Base-by-base conservation (phyloP, 2,113 vertebrate genomes). In the Phoxinus phoxinus region DNA sequence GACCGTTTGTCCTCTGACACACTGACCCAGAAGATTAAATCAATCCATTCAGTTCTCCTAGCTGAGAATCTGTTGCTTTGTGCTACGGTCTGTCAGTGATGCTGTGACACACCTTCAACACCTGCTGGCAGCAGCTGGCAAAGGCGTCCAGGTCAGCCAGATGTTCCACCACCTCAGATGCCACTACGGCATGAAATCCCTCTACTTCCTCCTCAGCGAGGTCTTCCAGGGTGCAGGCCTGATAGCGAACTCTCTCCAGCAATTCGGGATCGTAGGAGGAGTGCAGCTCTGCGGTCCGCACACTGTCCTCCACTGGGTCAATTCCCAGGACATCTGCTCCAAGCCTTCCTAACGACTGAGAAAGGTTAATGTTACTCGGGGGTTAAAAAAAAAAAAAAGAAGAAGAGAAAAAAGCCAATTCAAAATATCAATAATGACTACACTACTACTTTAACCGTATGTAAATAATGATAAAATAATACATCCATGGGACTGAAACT, bases 151-250 rank as follows among this genome's bases (percentile, higher is more conserved):
- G 90, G 90, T 99, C 94, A 82, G 91, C 91, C 90, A 99, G 96
- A 93, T 99, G 98, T 88, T 99, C 98, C 86, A 99, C 93, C 87
- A 99, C 97, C 94, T 99, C 98, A 27, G 98, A 99, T 46, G 98
- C 98, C 86, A 99, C 90, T 0, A 99, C 90, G 1, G 97, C 97
- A 86, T 99, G 96, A 86, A 97, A 99, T 19, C 79, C 87, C 35
- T 19, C 83, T 21, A 9, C 88, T 46, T 84, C 89, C 90, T 94
- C 94, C 58, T 94, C 93, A 6, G 93, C 92, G 44, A 97, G 95
- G 84, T 97, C 96, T 91, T 99, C 98, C 89, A 99, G 90, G 61
- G 96, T 94, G 89, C 95, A 96, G 17, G 87, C 90, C 90, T 87
- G 94, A 92, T 99, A 99, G 85, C 93, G 91, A 88, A 99, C 93